These are phyloP conservation scores for Neopipo cinnamomea DNA, from an alignment of 2,113 vertebrate genomes.

Conservation along the genomic window DNA sequence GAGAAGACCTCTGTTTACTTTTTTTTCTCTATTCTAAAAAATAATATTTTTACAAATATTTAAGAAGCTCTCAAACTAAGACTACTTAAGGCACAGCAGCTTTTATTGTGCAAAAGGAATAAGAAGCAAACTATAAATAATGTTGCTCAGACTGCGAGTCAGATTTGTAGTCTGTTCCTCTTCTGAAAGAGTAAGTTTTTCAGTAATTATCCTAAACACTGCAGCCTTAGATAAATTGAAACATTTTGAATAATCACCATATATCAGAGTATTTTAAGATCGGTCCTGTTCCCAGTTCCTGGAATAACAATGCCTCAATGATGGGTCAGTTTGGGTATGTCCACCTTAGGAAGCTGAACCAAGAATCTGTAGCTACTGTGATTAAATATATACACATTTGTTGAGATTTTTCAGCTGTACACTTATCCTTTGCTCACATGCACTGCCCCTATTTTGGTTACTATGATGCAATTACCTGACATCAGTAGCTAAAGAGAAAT, in stretches of 20 bases:
- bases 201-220: background rate
- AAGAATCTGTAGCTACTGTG: background rate
- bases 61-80: background rate
- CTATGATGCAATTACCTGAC: background rate
- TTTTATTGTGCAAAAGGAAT: background rate
- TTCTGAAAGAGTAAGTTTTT: background rate
- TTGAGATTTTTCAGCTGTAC: background rate
- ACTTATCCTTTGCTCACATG: background rate
- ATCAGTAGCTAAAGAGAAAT: background rate
- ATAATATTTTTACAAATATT: background rate
- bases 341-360: background rate
- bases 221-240: background rate
- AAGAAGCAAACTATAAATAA: background rate
- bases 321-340: background rate
- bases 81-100: background rate
- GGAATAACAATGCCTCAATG: background rate
- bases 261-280: background rate
- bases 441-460: background rate
- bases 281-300: background rate
- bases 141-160: background rate
- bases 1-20: background rate
- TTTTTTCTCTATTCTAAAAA: background rate
- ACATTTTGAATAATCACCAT: conserved; percentile 9
- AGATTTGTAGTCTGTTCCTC: background rate
- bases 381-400: background rate